Conservation (phyloP, 2,113 vertebrate genomes). For the Anarhynchus alexandrinus region DNA sequence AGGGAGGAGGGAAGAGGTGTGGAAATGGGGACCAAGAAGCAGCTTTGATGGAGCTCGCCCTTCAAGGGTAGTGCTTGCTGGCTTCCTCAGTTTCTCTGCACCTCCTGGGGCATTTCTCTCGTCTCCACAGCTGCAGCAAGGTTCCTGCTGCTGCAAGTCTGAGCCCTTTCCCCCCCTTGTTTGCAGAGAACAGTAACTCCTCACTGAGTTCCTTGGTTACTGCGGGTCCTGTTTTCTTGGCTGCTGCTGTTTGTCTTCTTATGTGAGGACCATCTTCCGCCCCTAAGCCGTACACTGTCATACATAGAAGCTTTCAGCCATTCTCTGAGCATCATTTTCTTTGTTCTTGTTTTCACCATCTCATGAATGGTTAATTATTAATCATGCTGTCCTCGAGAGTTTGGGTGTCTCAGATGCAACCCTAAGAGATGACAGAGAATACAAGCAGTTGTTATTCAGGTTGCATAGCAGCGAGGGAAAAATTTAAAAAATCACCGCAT, state of each 20-base stretch:
- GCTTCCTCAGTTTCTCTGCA: neutral
- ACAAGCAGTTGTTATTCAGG: neutral
- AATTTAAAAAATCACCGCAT: neutral
- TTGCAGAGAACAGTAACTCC: neutral
- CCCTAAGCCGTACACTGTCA: neutral
- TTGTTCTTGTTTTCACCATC: neutral
- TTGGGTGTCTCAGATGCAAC: neutral
- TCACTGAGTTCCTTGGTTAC: neutral
- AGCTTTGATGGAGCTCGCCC: neutral
- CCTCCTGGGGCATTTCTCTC: neutral
- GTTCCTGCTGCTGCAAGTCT: neutral
- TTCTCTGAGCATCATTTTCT: neutral
- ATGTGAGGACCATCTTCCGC: neutral
- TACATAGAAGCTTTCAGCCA: accelerated
- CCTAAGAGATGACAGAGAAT: neutral
- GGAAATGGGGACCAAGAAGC: neutral
- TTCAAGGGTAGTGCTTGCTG: neutral
- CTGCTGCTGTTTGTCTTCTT: neutral
- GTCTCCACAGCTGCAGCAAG: neutral
- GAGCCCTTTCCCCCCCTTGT: neutral
- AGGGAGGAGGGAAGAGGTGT: neutral
- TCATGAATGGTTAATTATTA: neutral
- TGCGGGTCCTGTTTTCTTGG: neutral
- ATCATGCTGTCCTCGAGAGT: neutral
- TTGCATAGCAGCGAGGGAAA: neutral